Conservation (phyloP, 2,888 invertebrate genomes). For the Trisateles emortualis region DNA sequence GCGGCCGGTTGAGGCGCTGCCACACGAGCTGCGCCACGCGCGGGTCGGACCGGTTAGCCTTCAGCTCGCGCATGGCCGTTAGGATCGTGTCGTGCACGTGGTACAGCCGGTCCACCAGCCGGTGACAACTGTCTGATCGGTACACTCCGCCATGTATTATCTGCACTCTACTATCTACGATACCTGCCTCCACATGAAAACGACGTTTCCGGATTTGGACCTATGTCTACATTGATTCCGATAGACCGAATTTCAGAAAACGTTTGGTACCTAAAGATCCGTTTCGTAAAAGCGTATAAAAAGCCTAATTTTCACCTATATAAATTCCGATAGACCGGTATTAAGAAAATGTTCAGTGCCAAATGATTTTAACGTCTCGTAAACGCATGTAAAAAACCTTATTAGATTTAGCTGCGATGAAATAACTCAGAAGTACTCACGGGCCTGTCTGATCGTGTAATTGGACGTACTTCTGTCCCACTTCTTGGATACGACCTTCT, state of each 20-base stretch:
- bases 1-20: slow-evolving; percentile 39
- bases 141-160: slow-evolving; percentile 53
- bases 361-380: no score
- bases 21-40: slow-evolving; percentile 56
- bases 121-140: slow-evolving; percentile 79
- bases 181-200: neutral
- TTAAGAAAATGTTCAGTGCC: no score
- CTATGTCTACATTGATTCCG: no score
- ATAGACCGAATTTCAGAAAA: no score
- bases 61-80: slow-evolving; percentile 56
- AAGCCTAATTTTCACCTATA: no score
- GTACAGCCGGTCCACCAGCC: slow-evolving; percentile 70
- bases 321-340: no score
- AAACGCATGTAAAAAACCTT: no score
- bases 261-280: no score
- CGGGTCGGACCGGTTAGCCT: slow-evolving; percentile 62
- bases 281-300: no score
- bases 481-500: slow-evolving; percentile 67
- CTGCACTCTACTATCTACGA: slow-evolving; percentile 12
- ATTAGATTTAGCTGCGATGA: no score
- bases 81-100: slow-evolving; percentile 61
- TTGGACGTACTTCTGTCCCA: slow-evolving; percentile 73
- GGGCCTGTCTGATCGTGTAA: slow-evolving; percentile 70
- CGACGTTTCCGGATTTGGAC: no score
- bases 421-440: slow-evolving; percentile 63